Percentiles rank a stretch among this genome's conserved stretches.
Conservation (phyloP, 2,113 vertebrate species). For the Gnathonemus longibarbis region DNA sequence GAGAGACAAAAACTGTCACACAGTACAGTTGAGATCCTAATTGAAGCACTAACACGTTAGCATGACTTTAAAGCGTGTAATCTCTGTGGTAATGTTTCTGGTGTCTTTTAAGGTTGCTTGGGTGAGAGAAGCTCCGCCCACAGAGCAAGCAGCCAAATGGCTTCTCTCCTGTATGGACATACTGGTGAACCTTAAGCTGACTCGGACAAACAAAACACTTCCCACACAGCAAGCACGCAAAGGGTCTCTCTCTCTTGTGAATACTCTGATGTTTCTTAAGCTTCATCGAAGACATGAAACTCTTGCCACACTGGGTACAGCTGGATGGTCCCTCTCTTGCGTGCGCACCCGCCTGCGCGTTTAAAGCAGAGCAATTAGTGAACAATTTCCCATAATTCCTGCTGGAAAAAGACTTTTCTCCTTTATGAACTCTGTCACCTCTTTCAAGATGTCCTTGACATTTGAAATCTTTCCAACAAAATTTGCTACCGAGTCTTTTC, state of each 20-base stretch:
- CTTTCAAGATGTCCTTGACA: background rate
- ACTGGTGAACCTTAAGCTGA: constrained; percentile 49
- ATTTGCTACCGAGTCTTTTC: background rate
- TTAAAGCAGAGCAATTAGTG: background rate
- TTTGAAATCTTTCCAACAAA: constrained; percentile 11
- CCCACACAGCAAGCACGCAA: constrained; percentile 38
- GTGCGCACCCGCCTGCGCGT: background rate
- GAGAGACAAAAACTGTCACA: background rate
- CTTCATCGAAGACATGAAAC: background rate
- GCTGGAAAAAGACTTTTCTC: background rate
- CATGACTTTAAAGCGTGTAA: background rate
- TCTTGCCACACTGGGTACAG: constrained; percentile 10
- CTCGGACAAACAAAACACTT: constrained; percentile 52
- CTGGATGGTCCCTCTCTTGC: background rate
- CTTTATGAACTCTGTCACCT: background rate
- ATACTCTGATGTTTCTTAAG: constrained; percentile 10
- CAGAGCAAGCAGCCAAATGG: constrained; percentile 47
- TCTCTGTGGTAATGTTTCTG: constrained; percentile 43
- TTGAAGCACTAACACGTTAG: background rate
- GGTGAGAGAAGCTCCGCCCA: constrained; percentile 44
- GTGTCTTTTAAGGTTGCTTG: constrained; percentile 52
- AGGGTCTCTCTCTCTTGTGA: constrained; percentile 16
- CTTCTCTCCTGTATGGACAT: constrained; percentile 38
- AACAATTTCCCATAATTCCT: background rate
- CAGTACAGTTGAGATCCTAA: background rate